Evolutionary conservation across 2,113 vertebrate species (phyloP), one percentile per base, ranked within the genome.

Genomic region (Carassius carassius): DNA sequence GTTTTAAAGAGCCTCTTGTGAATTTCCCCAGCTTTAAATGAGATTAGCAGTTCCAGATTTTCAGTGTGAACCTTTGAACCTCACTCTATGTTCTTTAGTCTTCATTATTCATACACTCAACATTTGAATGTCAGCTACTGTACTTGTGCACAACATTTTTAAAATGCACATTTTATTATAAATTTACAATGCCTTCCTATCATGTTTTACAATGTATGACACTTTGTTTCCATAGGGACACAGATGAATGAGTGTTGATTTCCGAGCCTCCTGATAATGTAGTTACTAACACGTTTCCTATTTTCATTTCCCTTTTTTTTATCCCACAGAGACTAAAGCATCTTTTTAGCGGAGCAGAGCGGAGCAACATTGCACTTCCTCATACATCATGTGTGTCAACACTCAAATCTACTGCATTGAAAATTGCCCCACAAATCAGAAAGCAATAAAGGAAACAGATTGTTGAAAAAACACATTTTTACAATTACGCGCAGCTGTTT

Each of bases 241-340:
- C 65, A 73, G 81, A 82, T 82, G 29, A 82, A 73, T 58, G 81
- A 82, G 81, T 82, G 81, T 82, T 82, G 81, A 82, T 82, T 82
- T 72, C 21, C 21, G 29, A 54, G 32, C 29, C 49, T 72, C 49
- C 13, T 58, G 65, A 44, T 82, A 82, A 82, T 82, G 81, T 37
- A 72, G 65, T 82, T 37, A 72, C 65, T 58, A 58, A 82, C 81
- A 82, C 67, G 29, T 82, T 82, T 82, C 81, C 81, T 72, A 72
- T 82, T 82, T 82, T 82, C 81, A 82, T 82, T 82, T 58, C 29
- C 74, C 74, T 73, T 54, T 67, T 60, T 29, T 29, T 29, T 29
- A 29, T 29, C 29, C 81, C 25, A 58, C 19, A 54, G 81, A 82
- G 81, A 82, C 67, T 82, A 41, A 41, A 72, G 81, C 67, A 72